phyloP scores from a whole-genome alignment of 2,888 invertebrate species.

The Druceiella hillmani region DNA sequence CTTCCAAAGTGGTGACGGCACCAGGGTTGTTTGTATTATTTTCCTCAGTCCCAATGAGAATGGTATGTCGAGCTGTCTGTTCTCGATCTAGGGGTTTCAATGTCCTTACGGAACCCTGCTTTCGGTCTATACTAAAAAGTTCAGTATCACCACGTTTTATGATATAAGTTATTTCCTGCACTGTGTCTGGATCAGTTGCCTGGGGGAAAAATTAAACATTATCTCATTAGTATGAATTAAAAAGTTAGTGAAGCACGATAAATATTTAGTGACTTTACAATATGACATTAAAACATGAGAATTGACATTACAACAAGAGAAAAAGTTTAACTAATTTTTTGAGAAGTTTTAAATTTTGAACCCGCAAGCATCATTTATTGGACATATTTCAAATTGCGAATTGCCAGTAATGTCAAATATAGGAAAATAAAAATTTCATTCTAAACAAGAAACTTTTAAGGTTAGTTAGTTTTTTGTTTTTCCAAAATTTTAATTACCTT shows the following conservation, averaged over 20 bases:
- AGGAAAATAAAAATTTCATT: too few relatives aligned
- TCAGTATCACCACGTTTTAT: constrained; percentile 77
- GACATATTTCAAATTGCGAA: too few relatives aligned
- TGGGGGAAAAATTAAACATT: constrained; percentile 31
- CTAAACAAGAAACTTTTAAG: too few relatives aligned
- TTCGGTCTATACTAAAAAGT: constrained; percentile 76
- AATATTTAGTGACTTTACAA: too few relatives aligned
- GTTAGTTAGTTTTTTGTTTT: too few relatives aligned
- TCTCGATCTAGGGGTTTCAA: constrained; percentile 75
- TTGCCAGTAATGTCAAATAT: too few relatives aligned
- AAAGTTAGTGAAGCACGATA: background rate
- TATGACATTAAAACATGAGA: too few relatives aligned
- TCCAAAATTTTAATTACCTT: too few relatives aligned
- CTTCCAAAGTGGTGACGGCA: constrained; percentile 67
- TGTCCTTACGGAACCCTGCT: constrained; percentile 73
- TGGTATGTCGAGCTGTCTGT: constrained; percentile 62
- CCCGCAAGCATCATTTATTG: too few relatives aligned
- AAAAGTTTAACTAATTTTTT: too few relatives aligned
- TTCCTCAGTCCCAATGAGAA: constrained; percentile 79
- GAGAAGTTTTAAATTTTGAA: too few relatives aligned
- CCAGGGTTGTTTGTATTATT: constrained; percentile 65
- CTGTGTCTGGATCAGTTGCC: constrained; percentile 80
- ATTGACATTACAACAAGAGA: too few relatives aligned
- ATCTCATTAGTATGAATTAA: background rate
- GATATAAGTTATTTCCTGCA: constrained; percentile 75